Evolutionary conservation across 2,113 vertebrate species (phyloP).

Genomic region (Nycticebus coucang): DNA sequence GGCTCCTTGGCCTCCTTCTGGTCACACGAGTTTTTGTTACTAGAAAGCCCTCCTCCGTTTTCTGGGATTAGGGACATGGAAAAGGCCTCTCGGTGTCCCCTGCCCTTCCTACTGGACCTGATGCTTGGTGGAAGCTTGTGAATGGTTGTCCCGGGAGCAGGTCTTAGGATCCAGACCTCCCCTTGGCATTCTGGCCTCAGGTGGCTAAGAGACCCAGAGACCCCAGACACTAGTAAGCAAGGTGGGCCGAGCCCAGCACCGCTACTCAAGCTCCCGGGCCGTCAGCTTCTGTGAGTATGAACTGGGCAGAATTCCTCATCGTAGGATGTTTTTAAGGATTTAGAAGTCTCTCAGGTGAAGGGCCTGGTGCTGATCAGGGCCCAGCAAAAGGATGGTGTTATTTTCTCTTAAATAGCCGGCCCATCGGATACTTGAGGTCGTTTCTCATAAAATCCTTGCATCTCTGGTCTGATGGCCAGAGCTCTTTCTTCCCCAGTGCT

Average conservation of each 20-base stretch:
- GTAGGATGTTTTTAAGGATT: not conserved
- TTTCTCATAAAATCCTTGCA: accelerated
- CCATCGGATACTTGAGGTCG: not conserved
- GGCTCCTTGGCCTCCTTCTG: not conserved
- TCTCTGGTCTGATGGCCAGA: not conserved
- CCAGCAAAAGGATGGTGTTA: not conserved
- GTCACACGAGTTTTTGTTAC: not conserved
- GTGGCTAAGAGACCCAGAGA: not conserved
- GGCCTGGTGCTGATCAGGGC: accelerated
- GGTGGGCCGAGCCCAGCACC: not conserved
- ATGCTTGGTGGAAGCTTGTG: not conserved
- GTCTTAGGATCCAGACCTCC: not conserved
- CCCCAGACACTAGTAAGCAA: too few relatives aligned
- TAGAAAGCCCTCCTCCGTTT: not conserved
- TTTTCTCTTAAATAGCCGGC: not conserved
- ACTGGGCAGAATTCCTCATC: not conserved
- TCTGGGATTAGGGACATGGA: not conserved
- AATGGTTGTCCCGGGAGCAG: accelerated
- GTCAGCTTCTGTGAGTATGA: not conserved
- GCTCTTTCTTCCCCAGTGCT: accelerated
- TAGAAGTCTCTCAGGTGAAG: accelerated
- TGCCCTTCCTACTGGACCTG: accelerated
- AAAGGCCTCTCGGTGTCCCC: not conserved
- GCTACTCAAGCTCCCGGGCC: not conserved
- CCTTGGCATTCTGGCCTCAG: not conserved